phyloP scores from a whole-genome alignment of 2,888 invertebrate genomes.

The Galerucella pusilla region DNA sequence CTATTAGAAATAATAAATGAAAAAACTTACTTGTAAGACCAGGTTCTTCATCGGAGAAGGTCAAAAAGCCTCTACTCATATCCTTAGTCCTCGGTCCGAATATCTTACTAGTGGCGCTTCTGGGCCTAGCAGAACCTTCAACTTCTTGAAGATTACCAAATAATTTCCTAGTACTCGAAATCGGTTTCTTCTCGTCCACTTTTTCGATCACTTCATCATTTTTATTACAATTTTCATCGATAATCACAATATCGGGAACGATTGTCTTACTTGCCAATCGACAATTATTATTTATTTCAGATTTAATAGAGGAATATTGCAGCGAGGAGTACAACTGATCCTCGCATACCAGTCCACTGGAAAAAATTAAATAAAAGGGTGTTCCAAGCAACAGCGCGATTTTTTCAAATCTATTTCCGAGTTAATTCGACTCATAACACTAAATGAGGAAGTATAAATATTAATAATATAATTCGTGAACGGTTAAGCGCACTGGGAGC shows the following conservation, averaged over 20 bases:
- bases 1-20: background rate
- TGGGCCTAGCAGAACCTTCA: constrained; percentile 64
- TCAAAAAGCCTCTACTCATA: constrained; percentile 93
- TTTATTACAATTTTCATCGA: constrained; percentile 24
- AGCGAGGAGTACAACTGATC: constrained; percentile 81
- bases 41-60: constrained; percentile 85
- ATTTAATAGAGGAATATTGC: constrained; percentile 64
- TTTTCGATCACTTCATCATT: constrained; percentile 21
- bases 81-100: constrained; percentile 88
- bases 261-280: background rate
- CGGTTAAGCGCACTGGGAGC: background rate
- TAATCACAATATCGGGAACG: constrained; percentile 38
- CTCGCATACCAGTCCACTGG: constrained; percentile 82
- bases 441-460: constrained; percentile 13
- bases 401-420: constrained; percentile 1
- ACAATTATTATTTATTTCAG: constrained; percentile 43
- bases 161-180: constrained; percentile 38
- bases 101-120: constrained; percentile 79
- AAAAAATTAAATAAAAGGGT: constrained; percentile 48
- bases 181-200: constrained; percentile 27
- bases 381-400: constrained; percentile 10
- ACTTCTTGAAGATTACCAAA: constrained; percentile 37
- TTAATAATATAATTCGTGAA: background rate
- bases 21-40: constrained; percentile 85
- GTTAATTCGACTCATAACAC: constrained; percentile 16